phyloP scores from a whole-genome alignment of 2,797 vertebrate species.

The Tenualosa ilisha region DNA sequence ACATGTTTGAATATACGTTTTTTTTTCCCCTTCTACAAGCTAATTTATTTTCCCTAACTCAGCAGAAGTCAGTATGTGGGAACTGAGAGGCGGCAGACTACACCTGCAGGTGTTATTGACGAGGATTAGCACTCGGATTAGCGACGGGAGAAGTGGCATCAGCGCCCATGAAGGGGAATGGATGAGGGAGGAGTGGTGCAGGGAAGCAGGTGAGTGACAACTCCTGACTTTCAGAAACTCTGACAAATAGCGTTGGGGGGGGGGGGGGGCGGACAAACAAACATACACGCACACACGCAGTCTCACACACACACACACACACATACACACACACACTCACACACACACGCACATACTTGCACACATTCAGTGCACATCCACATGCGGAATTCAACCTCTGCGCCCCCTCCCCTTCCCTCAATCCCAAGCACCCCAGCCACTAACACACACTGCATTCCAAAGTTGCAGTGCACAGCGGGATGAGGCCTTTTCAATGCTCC shows the following conservation, averaged over 20 bases:
- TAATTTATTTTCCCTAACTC: conserved; percentile 13
- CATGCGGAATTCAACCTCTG: background rate
- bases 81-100: background rate
- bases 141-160: conserved; percentile 4
- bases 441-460: conserved; percentile 17
- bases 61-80: conserved; percentile 17
- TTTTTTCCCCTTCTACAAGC: background rate
- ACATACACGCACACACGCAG: background rate
- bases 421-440: background rate
- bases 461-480: conserved; percentile 18
- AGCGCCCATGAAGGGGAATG: conserved; percentile 14
- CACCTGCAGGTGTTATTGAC: conserved; percentile 23
- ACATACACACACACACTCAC: background rate
- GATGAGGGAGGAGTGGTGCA: background rate
- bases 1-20: background rate
- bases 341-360: background rate
- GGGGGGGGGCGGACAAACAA: background rate
- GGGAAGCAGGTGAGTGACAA: conserved; percentile 9
- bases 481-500: background rate
- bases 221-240: conserved; percentile 21
- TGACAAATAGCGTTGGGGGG: background rate
- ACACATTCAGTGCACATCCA: conserved; percentile 20
- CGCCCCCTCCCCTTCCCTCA: background rate
- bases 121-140: conserved; percentile 16
- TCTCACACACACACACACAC: background rate